These are phyloP conservation scores for Hiodon alosoides DNA, from an alignment of 2,113 vertebrate species.

Conservation along the genomic window DNA sequence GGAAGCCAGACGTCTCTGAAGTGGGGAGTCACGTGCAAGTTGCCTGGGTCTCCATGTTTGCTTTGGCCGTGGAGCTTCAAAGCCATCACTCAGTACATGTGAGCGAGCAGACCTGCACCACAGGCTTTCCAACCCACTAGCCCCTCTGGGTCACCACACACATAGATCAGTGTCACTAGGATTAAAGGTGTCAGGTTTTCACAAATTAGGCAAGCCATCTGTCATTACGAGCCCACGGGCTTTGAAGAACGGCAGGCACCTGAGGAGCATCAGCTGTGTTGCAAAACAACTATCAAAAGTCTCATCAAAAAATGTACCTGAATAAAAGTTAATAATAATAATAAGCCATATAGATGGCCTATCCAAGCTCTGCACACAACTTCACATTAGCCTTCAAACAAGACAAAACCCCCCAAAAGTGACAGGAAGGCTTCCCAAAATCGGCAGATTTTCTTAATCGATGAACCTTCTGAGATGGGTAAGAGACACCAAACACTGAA, in stretches of 20 bases:
- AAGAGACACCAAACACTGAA: too few relatives aligned
- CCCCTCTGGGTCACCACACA: not conserved
- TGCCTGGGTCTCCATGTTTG: not conserved
- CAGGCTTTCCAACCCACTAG: not conserved
- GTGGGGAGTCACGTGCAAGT: not conserved
- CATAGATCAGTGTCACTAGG: slow-evolving; percentile 26
- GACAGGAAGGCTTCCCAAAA: too few relatives aligned
- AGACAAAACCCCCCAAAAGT: too few relatives aligned
- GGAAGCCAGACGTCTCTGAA: not conserved
- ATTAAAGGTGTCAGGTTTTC: slow-evolving; percentile 27
- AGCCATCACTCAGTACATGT: slow-evolving; percentile 13
- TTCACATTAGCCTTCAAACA: too few relatives aligned
- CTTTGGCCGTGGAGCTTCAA: not conserved
- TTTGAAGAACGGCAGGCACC: slow-evolving; percentile 15
- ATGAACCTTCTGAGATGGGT: too few relatives aligned
- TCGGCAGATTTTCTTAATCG: too few relatives aligned
- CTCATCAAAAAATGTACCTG: too few relatives aligned
- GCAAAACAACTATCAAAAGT: not conserved
- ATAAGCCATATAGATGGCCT: too few relatives aligned
- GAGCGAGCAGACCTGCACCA: slow-evolving; percentile 23
- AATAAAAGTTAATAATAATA: too few relatives aligned
- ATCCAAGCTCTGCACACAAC: too few relatives aligned
- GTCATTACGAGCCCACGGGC: slow-evolving; percentile 18
- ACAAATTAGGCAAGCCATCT: slow-evolving; percentile 27
- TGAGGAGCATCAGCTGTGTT: slow-evolving; percentile 4